These are phyloP conservation scores for Glaucomys volans DNA, from an alignment of 2,113 vertebrate genomes.

Conservation along the genomic window DNA sequence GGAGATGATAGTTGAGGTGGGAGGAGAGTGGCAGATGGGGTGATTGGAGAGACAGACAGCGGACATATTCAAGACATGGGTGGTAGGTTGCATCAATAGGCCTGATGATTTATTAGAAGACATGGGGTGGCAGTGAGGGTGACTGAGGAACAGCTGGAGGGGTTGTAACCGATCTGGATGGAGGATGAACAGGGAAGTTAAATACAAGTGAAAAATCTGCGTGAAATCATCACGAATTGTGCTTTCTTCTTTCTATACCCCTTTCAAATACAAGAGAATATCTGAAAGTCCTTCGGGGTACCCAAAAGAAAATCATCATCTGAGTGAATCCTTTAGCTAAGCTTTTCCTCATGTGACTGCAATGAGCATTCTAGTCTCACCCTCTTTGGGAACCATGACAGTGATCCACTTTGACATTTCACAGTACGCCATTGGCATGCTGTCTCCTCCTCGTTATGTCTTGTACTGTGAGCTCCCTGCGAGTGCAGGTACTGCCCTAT, in stretches of 20 bases:
- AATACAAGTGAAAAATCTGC: neutral
- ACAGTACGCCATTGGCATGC: neutral
- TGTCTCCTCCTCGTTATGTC: neutral
- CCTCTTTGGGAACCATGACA: neutral
- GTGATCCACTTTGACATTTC: neutral
- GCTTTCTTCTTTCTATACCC: neutral
- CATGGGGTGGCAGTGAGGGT: neutral
- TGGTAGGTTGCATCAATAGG: neutral
- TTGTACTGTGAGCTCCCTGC: neutral
- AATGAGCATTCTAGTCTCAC: neutral
- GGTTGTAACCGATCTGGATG: neutral
- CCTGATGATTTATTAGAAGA: neutral
- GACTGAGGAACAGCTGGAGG: neutral
- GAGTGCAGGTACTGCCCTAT: neutral
- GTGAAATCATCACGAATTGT: neutral
- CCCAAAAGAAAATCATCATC: neutral
- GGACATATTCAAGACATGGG: neutral
- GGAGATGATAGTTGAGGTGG: neutral
- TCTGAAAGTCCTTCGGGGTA: neutral
- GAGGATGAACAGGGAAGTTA: neutral
- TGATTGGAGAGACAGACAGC: neutral
- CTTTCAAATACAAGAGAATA: neutral
- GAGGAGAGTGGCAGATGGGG: neutral
- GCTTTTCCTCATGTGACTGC: neutral
- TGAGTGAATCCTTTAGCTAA: no score